A percentile compares a stretch with the other conserved stretches of the same genome.
Conservation (phyloP, 2,888 invertebrate species). For the Zygothrica quintamaculata region DNA sequence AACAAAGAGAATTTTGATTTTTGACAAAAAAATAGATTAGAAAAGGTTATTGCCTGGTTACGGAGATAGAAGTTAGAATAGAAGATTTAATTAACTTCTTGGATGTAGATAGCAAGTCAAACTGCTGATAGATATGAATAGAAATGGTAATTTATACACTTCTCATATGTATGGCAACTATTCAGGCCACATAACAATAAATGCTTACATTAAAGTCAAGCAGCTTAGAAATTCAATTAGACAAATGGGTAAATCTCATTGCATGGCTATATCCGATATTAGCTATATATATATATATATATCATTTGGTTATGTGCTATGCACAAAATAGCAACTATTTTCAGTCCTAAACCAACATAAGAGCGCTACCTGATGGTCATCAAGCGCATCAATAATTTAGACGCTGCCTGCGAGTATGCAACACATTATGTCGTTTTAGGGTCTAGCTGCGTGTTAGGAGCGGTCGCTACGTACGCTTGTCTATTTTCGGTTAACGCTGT, state of each 20-base stretch:
- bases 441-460: conserved; percentile 35
- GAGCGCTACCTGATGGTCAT: conserved; percentile 3
- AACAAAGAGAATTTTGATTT: not conserved
- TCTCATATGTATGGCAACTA: too few species aligned
- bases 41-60: too few species aligned
- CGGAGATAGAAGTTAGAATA: too few species aligned
- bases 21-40: not conserved
- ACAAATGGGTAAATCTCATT: conserved; percentile 56
- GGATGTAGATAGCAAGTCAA: too few species aligned
- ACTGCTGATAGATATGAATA: not conserved
- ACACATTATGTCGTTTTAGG: conserved; percentile 10
- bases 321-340: conserved; percentile 46
- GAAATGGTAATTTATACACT: conserved; percentile 12
- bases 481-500: conserved; percentile 33
- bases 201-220: conserved; percentile 5
- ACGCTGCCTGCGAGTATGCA: conserved; percentile 25
- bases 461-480: conserved; percentile 38
- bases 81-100: conserved; percentile 6
- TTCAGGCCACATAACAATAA: conserved; percentile 17
- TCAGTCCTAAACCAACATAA: conserved; percentile 15
- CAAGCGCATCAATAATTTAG: conserved; percentile 47
- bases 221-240: conserved; percentile 68
- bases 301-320: not conserved
- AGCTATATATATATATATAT: too few species aligned
- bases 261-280: not conserved